Conservation (phyloP, 2,797 vertebrate species). For the Enoplosus armatus region DNA sequence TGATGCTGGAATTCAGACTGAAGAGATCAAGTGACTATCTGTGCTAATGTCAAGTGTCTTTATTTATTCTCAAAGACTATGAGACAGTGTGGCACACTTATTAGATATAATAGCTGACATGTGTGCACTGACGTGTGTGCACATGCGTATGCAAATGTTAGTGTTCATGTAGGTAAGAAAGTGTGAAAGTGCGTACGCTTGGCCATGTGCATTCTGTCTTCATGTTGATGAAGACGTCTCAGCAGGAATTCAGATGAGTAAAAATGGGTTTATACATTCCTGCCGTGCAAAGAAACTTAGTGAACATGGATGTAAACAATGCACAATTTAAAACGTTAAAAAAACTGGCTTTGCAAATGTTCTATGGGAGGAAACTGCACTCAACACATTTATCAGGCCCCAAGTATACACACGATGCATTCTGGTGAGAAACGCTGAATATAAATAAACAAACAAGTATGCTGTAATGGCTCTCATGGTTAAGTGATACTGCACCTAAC, state of each 20-base stretch:
- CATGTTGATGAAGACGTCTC: slow-evolving; percentile 10
- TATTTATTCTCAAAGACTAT: slow-evolving; percentile 18
- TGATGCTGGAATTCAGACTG: slow-evolving; percentile 13
- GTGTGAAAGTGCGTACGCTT: not conserved
- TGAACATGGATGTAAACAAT: not conserved
- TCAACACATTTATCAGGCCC: not conserved
- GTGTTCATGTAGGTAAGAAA: not conserved
- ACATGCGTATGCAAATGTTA: not conserved
- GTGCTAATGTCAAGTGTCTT: slow-evolving; percentile 41
- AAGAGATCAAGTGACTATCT: slow-evolving; percentile 39
- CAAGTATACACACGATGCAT: not conserved
- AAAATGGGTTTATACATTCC: not conserved
- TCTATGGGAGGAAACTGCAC: not conserved
- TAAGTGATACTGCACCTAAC: not conserved
- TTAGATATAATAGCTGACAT: not conserved
- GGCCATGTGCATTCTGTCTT: not conserved
- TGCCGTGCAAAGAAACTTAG: no score
- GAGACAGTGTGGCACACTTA: not conserved
- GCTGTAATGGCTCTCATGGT: not conserved
- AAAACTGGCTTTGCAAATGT: not conserved
- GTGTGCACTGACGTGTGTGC: not conserved
- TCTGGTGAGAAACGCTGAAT: not conserved
- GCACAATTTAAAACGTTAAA: not conserved
- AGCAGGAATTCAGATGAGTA: not conserved
- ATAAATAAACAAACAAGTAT: not conserved